These are phyloP conservation scores for Anadara kagoshimensis DNA, from an alignment of 1,140 invertebrate species.

Conservation along the genomic window DNA sequence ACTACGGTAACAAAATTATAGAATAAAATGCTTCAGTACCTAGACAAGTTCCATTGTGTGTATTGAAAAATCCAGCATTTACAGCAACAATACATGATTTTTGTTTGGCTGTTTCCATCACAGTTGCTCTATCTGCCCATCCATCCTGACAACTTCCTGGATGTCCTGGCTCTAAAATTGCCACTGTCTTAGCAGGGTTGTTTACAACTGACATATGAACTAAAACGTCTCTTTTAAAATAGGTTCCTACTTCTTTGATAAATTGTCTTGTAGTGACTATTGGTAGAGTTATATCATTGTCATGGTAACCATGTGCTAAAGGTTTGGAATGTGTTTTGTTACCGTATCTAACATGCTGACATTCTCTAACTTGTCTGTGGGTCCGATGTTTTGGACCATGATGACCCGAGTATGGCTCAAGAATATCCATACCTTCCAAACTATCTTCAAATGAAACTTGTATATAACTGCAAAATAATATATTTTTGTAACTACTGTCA, in stretches of 20 bases:
- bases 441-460: too few relatives aligned
- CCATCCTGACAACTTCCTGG: conserved; percentile 53
- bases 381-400: conserved; percentile 46
- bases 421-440: too few relatives aligned
- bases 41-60: conserved; percentile 62
- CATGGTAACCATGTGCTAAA: conserved; percentile 33
- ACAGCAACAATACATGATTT: conserved; percentile 68
- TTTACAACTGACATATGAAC: not conserved
- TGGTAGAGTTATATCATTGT: conserved; percentile 24
- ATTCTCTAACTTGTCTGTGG: conserved; percentile 59
- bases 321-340: conserved; percentile 55
- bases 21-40: conserved; percentile 59
- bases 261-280: conserved; percentile 50
- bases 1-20: too few relatives aligned
- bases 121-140: conserved; percentile 52
- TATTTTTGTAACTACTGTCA: too few relatives aligned
- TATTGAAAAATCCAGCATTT: conserved; percentile 74
- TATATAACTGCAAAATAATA: too few relatives aligned
- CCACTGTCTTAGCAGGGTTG: conserved; percentile 48
- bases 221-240: conserved; percentile 34
- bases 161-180: conserved; percentile 64
- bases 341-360: conserved; percentile 58
- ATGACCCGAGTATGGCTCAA: conserved; percentile 36
- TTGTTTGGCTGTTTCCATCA: conserved; percentile 54
- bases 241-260: conserved; percentile 35